Evolutionary conservation across 1,140 invertebrate species (phyloP).

Genomic region (Onthophagus taurus): DNA sequence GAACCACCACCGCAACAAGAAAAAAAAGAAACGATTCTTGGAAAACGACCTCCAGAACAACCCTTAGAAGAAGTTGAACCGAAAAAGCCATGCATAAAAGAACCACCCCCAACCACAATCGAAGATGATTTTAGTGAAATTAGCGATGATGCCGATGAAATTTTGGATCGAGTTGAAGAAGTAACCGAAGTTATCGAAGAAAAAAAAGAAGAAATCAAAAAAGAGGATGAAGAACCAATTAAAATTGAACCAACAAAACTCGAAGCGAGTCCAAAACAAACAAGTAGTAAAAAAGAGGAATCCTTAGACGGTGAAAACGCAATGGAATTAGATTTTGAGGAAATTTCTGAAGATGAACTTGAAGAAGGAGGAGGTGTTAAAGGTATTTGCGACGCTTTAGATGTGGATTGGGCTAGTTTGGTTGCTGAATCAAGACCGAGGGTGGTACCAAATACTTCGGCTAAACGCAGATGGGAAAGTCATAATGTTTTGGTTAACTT

Average conservation of each 20-base stretch:
- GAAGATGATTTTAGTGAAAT: constrained; percentile 75
- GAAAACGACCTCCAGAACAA: constrained; percentile 35
- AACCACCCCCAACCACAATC: constrained; percentile 46
- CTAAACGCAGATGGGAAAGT: constrained; percentile 66
- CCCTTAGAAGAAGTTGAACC: constrained; percentile 37
- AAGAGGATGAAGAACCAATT: constrained; percentile 7
- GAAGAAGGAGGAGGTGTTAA: constrained; percentile 62
- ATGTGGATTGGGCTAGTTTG: constrained; percentile 87
- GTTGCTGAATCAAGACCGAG: constrained; percentile 54
- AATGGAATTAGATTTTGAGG: constrained; percentile 75
- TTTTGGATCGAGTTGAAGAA: constrained; percentile 62
- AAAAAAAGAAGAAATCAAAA: constrained; percentile 10
- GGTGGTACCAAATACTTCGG: constrained; percentile 43
- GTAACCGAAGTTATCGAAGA: constrained; percentile 8
- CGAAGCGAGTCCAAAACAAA: constrained; percentile 21
- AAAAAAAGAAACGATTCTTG: constrained; percentile 13
- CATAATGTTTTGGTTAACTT: constrained; percentile 59
- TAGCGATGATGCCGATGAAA: constrained; percentile 78
- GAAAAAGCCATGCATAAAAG: constrained; percentile 42
- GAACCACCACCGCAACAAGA: constrained; percentile 14
- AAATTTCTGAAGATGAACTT: constrained; percentile 80
- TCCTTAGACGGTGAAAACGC: constrained; percentile 44
- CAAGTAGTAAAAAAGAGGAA: constrained; percentile 34
- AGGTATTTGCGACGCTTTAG: constrained; percentile 75
- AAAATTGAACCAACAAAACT: constrained; percentile 8